A percentile compares a stretch with the other conserved stretches of the same genome.
Conservation (phyloP, 2,113 vertebrate species). For the Oplegnathus fasciatus region DNA sequence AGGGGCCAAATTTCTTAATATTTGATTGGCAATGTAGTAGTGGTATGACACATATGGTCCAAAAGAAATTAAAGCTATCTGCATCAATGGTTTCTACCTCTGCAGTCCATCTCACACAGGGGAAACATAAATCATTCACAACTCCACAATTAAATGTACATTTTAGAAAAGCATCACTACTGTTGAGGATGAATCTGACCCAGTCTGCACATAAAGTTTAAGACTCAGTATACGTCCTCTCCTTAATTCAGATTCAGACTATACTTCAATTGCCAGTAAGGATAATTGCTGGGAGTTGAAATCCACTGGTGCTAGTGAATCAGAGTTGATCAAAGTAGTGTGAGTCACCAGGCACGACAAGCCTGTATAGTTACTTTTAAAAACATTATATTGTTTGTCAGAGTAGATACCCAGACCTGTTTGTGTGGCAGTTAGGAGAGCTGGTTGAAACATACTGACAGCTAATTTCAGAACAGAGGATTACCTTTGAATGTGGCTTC, state of each 20-base stretch:
- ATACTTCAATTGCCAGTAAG: background rate
- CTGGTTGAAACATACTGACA: background rate
- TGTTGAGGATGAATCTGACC: background rate
- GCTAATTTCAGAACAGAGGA: background rate
- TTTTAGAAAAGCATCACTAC: conserved; percentile 8
- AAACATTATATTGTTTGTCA: conserved; percentile 20
- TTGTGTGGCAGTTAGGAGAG: conserved; percentile 15
- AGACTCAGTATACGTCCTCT: background rate
- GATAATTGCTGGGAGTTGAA: background rate
- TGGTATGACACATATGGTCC: conserved; percentile 61
- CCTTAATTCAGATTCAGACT: background rate
- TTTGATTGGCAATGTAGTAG: conserved; percentile 63
- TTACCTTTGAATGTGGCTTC: background rate
- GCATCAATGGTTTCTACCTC: conserved; percentile 41
- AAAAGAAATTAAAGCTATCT: conserved; percentile 31
- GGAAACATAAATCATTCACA: conserved; percentile 11
- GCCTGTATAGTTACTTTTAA: conserved; percentile 18
- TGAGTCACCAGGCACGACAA: background rate
- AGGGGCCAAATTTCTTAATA: conserved; percentile 23
- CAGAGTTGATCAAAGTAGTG: background rate
- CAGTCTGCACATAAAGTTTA: background rate
- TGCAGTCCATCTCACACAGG: conserved; percentile 66
- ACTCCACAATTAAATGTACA: conserved; percentile 19
- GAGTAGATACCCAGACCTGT: conserved; percentile 9
- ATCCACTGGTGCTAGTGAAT: background rate